Evolutionary conservation across 2,888 invertebrate genomes (phyloP).

Genomic region (Leistus spinibarbis): DNA sequence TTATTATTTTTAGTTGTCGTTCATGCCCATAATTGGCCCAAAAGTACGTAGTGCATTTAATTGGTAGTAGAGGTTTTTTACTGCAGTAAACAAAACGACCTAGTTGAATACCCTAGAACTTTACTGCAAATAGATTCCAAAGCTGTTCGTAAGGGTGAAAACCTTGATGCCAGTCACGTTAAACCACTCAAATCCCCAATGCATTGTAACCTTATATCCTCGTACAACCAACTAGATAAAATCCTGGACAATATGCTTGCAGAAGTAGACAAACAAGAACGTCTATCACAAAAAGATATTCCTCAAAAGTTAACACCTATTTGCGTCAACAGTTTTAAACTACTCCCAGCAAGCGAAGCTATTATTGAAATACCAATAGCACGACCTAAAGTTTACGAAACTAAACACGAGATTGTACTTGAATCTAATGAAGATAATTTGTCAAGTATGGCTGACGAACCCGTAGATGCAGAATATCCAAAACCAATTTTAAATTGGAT

Average conservation of each 20-base stretch:
- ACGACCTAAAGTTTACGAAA: constrained; percentile 51
- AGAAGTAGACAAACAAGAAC: constrained; percentile 56
- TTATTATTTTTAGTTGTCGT: constrained; percentile 40
- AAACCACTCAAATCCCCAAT: constrained; percentile 20
- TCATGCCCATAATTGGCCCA: constrained; percentile 38
- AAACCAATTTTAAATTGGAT: too few species aligned
- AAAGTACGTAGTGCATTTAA: constrained; percentile 29
- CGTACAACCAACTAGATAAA: constrained; percentile 55
- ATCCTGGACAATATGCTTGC: constrained; percentile 56
- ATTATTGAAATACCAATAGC: constrained; percentile 54
- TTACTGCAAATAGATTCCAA: constrained; percentile 34
- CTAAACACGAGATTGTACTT: constrained; percentile 50
- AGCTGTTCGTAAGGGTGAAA: constrained; percentile 26
- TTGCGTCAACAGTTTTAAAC: constrained; percentile 53
- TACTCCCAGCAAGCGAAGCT: constrained; percentile 54
- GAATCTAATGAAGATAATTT: constrained; percentile 36
- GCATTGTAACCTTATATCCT: constrained; percentile 47
- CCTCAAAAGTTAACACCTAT: constrained; percentile 41
- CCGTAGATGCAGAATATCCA: too few species aligned
- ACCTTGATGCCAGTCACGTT: constrained; percentile 31
- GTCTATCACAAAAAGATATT: constrained; percentile 50
- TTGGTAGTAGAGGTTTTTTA: constrained; percentile 38
- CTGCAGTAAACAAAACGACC: constrained; percentile 18
- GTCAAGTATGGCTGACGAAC: too few species aligned
- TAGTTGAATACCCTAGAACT: background rate